A percentile compares a stretch with the other conserved stretches of the same genome.
Evolutionary conservation across 2,113 vertebrate species (phyloP).

Genomic region (Dromaius novaehollandiae): DNA sequence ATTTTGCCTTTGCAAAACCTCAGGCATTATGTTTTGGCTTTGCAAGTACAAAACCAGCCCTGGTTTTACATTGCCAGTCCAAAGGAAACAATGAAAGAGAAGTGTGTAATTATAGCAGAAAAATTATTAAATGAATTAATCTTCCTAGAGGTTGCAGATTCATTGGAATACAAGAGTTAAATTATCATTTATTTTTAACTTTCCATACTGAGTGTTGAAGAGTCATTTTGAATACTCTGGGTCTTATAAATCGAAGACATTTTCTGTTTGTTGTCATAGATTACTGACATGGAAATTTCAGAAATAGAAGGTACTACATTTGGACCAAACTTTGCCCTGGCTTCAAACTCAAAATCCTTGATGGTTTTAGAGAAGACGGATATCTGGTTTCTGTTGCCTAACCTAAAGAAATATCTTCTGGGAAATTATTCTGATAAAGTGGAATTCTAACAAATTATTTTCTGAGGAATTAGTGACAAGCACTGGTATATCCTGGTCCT

Average conservation of each 20-base stretch:
- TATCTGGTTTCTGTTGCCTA: neutral
- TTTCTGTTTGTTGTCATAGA: neutral
- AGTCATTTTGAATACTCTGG: neutral
- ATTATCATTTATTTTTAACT: neutral
- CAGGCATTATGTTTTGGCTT: slow-evolving; percentile 21
- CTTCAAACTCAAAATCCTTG: neutral
- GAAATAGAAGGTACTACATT: neutral
- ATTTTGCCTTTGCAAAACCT: slow-evolving; percentile 24
- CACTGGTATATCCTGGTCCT: neutral
- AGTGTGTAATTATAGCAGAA: neutral
- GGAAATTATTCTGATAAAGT: neutral
- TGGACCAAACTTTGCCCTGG: neutral
- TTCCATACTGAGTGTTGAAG: neutral
- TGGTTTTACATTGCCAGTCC: neutral
- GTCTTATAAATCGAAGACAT: neutral
- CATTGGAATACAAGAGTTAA: neutral
- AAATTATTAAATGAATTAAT: neutral
- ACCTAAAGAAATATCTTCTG: neutral
- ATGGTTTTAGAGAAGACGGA: neutral
- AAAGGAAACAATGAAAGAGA: slow-evolving; percentile 27
- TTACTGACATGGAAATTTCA: neutral
- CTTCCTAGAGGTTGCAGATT: neutral
- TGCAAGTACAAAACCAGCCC: slow-evolving; percentile 1
- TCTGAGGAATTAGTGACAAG: neutral
- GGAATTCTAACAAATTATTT: neutral